These are phyloP conservation scores for Drosophila paramelanica DNA, from an alignment of 2,888 invertebrate genomes.

Conservation along the genomic window DNA sequence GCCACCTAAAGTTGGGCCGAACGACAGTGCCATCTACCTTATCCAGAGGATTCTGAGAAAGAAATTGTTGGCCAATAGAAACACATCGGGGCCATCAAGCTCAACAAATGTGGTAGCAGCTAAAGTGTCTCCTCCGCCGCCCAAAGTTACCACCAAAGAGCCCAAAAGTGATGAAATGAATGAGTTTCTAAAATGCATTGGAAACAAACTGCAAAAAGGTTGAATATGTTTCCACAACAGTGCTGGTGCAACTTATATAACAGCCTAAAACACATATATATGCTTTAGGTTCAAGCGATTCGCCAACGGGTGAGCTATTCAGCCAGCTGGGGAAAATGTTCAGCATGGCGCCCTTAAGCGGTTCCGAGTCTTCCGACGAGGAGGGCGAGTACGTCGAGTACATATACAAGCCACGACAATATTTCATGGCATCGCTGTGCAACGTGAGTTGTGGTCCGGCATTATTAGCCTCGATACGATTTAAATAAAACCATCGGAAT, in stretches of 20 bases:
- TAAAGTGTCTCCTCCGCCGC: neutral
- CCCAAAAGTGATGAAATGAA: slow-evolving; percentile 40
- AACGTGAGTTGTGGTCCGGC: slow-evolving; percentile 69
- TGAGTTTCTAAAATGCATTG: slow-evolving; percentile 52
- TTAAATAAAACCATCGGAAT: slow-evolving; percentile 5
- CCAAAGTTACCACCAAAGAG: slow-evolving; percentile 1
- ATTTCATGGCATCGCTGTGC: slow-evolving; percentile 88
- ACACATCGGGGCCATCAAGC: neutral
- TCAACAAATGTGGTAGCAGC: neutral
- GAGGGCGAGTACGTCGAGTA: slow-evolving; percentile 88
- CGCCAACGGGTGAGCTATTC: slow-evolving; percentile 69
- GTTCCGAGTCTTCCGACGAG: slow-evolving; percentile 84
- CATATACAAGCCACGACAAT: slow-evolving; percentile 88
- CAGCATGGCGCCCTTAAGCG: slow-evolving; percentile 77
- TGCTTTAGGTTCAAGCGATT: slow-evolving; percentile 28
- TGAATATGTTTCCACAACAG: neutral
- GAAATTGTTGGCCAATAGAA: slow-evolving; percentile 63
- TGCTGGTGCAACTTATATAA: slow-evolving; percentile 2
- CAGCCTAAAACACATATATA: neutral
- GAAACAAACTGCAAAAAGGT: slow-evolving; percentile 65
- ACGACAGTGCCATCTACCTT: slow-evolving; percentile 48
- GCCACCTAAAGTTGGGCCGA: slow-evolving; percentile 13
- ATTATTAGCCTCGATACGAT: neutral
- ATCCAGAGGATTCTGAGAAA: slow-evolving; percentile 72
- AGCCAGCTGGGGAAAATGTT: slow-evolving; percentile 81